Conservation (phyloP, 2,797 vertebrate genomes). For the Pseudochromis fuscus region DNA sequence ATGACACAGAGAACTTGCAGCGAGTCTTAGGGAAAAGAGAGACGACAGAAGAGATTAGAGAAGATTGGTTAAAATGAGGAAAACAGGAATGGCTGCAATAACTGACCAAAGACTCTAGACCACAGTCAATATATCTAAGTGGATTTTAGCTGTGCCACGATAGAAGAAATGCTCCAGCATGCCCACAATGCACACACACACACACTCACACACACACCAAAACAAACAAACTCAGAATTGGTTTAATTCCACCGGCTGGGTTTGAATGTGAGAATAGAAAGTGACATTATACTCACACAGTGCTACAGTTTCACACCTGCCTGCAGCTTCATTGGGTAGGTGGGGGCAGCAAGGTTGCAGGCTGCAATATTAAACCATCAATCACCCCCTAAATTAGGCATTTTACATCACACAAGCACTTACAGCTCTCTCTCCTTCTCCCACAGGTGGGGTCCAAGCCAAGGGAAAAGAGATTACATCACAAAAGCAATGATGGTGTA, state of each 20-base stretch:
- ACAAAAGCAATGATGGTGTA: constrained; percentile 80
- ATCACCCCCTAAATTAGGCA: constrained; percentile 90
- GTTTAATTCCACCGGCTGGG: constrained; percentile 80
- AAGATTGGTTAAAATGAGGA: constrained; percentile 74
- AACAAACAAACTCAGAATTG: constrained; percentile 82
- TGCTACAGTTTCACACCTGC: constrained; percentile 81
- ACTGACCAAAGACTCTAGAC: constrained; percentile 81
- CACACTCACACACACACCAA: constrained; percentile 49
- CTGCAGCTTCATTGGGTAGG: constrained; percentile 88
- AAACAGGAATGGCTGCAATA: constrained; percentile 78
- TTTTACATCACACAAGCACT: constrained; percentile 88
- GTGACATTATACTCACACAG: constrained; percentile 83
- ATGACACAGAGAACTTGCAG: constrained; percentile 43
- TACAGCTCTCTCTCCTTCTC: constrained; percentile 79
- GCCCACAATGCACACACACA: constrained; percentile 42
- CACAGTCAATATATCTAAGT: constrained; percentile 83
- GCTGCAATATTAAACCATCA: constrained; percentile 92
- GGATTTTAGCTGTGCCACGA: constrained; percentile 71
- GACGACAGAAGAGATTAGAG: constrained; percentile 55
- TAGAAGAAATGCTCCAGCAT: constrained; percentile 64
- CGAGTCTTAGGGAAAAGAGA: constrained; percentile 46
- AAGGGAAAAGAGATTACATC: constrained; percentile 83
- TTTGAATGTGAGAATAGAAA: constrained; percentile 84
- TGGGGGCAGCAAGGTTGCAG: constrained; percentile 88
- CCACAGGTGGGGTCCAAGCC: constrained; percentile 84